A percentile compares a stretch with the other conserved stretches of the same genome.
phyloP scores from a whole-genome alignment of 2,888 invertebrate genomes.

The Sphinx pinastri region DNA sequence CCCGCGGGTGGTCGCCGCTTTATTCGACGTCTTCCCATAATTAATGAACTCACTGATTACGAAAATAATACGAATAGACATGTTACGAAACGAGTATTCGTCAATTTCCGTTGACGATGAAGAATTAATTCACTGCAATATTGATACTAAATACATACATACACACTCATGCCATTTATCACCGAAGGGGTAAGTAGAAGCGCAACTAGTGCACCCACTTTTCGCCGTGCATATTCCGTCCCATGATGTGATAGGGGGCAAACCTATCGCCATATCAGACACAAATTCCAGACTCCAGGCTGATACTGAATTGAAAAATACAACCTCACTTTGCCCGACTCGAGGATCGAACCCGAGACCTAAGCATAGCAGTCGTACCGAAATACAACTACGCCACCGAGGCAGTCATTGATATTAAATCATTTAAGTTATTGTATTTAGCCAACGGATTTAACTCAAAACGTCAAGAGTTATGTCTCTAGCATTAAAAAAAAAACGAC shows the following conservation, averaged over 20 bases:
- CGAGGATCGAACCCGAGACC: too few species aligned
- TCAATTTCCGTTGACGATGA: constrained; percentile 19
- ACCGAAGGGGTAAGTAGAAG: too few species aligned
- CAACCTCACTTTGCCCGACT: too few species aligned
- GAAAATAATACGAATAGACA: constrained; percentile 50
- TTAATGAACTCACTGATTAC: constrained; percentile 59
- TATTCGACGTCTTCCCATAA: constrained; percentile 59
- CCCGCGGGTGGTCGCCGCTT: constrained; percentile 67
- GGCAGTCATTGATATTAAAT: neutral
- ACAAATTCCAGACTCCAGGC: too few species aligned
- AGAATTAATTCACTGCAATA: neutral
- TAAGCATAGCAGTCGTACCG: too few species aligned
- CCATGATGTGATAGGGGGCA: too few species aligned
- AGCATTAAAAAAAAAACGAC: neutral
- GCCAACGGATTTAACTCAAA: neutral
- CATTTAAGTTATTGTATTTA: neutral
- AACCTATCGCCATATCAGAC: too few species aligned
- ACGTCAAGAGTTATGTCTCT: constrained; percentile 14
- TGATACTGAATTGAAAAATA: too few species aligned
- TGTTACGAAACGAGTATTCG: constrained; percentile 21
- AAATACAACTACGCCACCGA: too few species aligned
- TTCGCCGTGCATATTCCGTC: too few species aligned
- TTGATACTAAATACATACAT: neutral
- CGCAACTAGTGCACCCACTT: too few species aligned
- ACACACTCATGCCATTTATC: too few species aligned